Base-by-base conservation (phyloP, 2,113 vertebrate species). In the Neomonachus schauinslandi region DNA sequence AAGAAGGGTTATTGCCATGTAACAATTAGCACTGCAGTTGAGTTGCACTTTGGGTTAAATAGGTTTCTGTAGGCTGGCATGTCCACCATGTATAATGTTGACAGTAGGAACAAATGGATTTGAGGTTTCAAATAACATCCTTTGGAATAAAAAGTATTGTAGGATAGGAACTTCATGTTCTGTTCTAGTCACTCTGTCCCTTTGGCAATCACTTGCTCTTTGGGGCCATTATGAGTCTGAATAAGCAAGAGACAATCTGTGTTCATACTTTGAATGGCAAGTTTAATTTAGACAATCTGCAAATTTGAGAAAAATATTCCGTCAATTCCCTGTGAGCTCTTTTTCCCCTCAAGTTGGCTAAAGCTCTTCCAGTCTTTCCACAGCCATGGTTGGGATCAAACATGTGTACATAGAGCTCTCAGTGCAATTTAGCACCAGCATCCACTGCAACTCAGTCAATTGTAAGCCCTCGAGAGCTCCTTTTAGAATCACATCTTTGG, bases 221-320 rank as follows among this genome's bases (percentile, higher is more conserved):
- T 93, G 31, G 93, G 88, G 36, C 63, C 97, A 96, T 85, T 85
- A 24, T 81, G 65, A 93, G 71, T 95, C 71, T 92, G 92, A 97
- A 96, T 88, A 97, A 98, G 97, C 67, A 91, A 96, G 90, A 88
- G 67, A 88, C 92, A 95, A 97, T 92, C 92, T 97, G 95, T 97
- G 92, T 88, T 92, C 80, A 16, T 95, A 82, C 46, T 94, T 77
- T 94, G 93, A 97, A 55, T 91, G 95, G 92, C 80, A 95, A 96
- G 87, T 96, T 96, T 98, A 96, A 95, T 96, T 94, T 83, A 92
- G 79, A 90, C 90, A 92, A 90, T 94, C 79, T 79, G 57, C 19
- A 88, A 94, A 95, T 96, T 87, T 96, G 90, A 92, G 74, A 80
- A 96, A 95, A 96, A 80, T 79, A 96, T 97, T 81, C 21, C 61